Base-by-base conservation (phyloP, 2,888 invertebrate species). In the Epinotia demarniana region DNA sequence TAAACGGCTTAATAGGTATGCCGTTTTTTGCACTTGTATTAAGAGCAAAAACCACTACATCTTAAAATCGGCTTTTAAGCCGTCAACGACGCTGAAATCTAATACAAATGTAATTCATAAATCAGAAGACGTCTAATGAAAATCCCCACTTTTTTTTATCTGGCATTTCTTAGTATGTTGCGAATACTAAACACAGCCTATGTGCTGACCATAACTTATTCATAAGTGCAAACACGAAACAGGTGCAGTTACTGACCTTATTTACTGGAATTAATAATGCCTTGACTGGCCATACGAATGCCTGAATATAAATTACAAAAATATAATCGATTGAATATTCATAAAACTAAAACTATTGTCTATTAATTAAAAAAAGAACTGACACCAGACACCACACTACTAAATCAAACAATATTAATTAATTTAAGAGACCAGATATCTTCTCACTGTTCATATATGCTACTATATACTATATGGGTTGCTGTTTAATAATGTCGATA, bases 201-300 rank as follows among this genome's bases (percentile, higher is more conserved):
- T 60, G 53, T 53, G 72, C 57, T 70, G 39, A 69, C 76, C 66
- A 78, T 71, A 73, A 79, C 57, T 19, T 43, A 43, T 39, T 23
- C 11, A 39, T 18, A 33, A 75, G 82, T 84, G 84, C 81, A 77
- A 80, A 78, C 76, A 77, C 70, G 75, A 83, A 84, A 84, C 83
- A 46, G 23, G 58, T 69, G 69, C 46, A 27, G 11, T 69, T 46
- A 69, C 60, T 84, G 83, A 81, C 83, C 81, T 79, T 53, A 49
- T 49, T 79, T 78, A 78, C 77, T 61, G 49, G 58, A 72, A 69
- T 70, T 75, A 63, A 72, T 77, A 80, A 79, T 80, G 75, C 79
- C 79, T 53, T n/a, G 64, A 79, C 79, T 74, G 80, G 75, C 78
- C 77, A 68, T 49, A 75, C 60, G 27, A 64, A 53, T 60, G 57